Evolutionary conservation across 2,797 vertebrate species (phyloP).

Genomic region (Zenarchopterus dispar): DNA sequence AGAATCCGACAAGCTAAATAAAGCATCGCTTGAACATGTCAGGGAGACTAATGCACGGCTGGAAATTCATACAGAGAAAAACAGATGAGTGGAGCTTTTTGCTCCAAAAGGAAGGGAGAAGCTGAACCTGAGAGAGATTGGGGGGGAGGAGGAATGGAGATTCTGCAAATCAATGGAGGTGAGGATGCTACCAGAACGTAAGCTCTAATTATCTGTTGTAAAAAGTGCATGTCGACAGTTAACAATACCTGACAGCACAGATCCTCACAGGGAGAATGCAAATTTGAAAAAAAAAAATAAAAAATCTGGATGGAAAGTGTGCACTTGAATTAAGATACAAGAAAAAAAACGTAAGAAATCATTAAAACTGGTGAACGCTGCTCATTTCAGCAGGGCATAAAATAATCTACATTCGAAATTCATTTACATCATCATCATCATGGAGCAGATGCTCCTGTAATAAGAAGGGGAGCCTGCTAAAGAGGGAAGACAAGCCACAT

Average conservation of each 20-base stretch:
- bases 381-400: constrained; percentile 72
- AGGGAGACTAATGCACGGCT: constrained; percentile 75
- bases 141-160: constrained; percentile 37
- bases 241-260: constrained; percentile 72
- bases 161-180: constrained; percentile 78
- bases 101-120: constrained; percentile 69
- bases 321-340: constrained; percentile 68
- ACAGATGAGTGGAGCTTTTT: constrained; percentile 82
- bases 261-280: constrained; percentile 59
- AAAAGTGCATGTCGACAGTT: constrained; percentile 71
- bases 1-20: constrained; percentile 99
- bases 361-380: constrained; percentile 45
- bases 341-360: constrained; percentile 56
- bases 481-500: constrained; percentile 78
- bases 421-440: constrained; percentile 82
- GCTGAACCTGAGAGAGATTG: constrained; percentile 44
- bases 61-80: constrained; percentile 81
- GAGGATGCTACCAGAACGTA: constrained; percentile 71
- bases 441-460: constrained; percentile 76
- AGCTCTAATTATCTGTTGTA: constrained; percentile 77
- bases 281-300: constrained; percentile 43
- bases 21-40: constrained; percentile 83
- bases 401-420: constrained; percentile 75
- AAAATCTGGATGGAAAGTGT: constrained; percentile 56
- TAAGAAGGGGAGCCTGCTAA: constrained; percentile 71